A percentile compares a stretch with the other conserved stretches of the same genome.
Evolutionary conservation across 2,797 vertebrate species (phyloP).

Genomic region (Podarcis lilfordi): DNA sequence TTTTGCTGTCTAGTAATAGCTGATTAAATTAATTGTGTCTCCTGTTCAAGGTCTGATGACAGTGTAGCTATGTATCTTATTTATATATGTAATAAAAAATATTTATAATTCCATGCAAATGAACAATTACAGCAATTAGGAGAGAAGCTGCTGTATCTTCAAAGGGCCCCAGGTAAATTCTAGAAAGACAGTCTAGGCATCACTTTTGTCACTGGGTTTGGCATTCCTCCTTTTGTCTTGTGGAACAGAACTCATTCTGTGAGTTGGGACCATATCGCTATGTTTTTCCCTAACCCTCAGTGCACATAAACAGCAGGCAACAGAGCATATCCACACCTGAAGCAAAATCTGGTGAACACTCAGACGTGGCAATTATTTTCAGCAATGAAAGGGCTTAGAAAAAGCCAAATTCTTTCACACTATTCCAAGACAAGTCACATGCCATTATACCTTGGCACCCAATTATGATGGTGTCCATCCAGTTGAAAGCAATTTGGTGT

Average conservation of each 20-base stretch:
- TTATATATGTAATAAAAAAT: background rate
- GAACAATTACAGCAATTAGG: background rate
- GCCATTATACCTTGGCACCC: too few species aligned
- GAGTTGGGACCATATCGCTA: background rate
- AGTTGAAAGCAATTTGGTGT: background rate
- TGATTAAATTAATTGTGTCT: slow-evolving; percentile 15
- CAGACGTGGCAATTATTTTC: background rate
- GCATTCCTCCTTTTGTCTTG: background rate
- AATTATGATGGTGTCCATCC: background rate
- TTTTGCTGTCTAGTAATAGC: background rate
- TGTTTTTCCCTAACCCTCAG: background rate
- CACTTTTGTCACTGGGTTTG: background rate
- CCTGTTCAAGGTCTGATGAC: background rate
- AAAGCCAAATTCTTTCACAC: background rate
- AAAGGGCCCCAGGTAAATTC: background rate
- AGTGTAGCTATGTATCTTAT: background rate
- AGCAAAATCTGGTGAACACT: background rate
- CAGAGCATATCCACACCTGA: background rate
- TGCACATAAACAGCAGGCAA: background rate
- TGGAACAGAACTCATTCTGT: background rate
- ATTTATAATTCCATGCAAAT: background rate
- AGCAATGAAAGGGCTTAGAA: background rate
- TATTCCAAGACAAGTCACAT: background rate
- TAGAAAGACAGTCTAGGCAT: background rate
- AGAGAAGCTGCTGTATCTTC: background rate